A percentile compares a stretch with the other conserved stretches of the same genome.
Evolutionary conservation across 2,888 invertebrate genomes (phyloP).

Genomic region (Scaptomyza flava): DNA sequence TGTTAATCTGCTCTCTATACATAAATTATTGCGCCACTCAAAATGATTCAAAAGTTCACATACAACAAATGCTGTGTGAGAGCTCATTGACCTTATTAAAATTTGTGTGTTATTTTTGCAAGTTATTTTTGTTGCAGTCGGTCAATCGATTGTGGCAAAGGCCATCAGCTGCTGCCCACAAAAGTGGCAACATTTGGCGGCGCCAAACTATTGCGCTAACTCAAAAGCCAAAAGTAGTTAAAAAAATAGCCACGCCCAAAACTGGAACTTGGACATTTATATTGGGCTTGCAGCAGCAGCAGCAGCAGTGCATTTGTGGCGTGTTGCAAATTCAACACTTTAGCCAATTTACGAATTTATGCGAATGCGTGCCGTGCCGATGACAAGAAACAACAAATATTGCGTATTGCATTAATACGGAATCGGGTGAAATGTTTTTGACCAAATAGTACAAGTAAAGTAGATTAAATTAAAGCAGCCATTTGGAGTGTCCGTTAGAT

Average conservation of each 20-base stretch:
- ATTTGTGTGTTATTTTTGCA: conserved; percentile 3
- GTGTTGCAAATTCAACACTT: conserved; percentile 51
- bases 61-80: background rate
- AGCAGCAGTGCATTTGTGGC: conserved; percentile 20
- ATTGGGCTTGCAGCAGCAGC: background rate
- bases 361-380: conserved; percentile 15
- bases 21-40: conserved; percentile 58
- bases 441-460: conserved; percentile 53
- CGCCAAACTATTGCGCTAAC: conserved; percentile 1
- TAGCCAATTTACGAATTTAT: conserved; percentile 35
- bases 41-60: conserved; percentile 5
- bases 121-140: conserved; percentile 3
- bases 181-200: conserved; percentile 14
- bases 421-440: conserved; percentile 43
- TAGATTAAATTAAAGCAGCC: conserved; percentile 43
- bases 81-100: conserved; percentile 60
- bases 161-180: conserved; percentile 19
- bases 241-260: conserved; percentile 34
- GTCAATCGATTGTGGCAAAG: conserved; percentile 35
- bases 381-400: conserved; percentile 19
- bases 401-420: conserved; percentile 41
- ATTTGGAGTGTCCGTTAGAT: conserved; percentile 62
- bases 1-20: conserved; percentile 49
- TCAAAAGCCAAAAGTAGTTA: conserved; percentile 15
- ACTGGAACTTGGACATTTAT: conserved; percentile 20